phyloP scores from a whole-genome alignment of 2,113 vertebrate genomes.

The Odontophorus gujanensis region DNA sequence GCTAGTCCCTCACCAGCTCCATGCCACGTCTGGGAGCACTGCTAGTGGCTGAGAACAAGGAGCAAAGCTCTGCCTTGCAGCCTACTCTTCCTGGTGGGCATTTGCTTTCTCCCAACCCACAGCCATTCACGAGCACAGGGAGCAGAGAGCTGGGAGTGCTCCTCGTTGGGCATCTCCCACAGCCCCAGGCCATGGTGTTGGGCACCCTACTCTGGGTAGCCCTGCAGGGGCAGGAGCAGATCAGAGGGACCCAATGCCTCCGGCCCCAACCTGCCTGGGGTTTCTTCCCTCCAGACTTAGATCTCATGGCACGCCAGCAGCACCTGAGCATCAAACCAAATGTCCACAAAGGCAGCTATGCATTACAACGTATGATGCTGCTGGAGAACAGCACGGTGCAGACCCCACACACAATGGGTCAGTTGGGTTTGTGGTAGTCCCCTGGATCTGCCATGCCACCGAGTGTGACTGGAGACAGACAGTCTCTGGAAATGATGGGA shows the following conservation, averaged over 20 bases:
- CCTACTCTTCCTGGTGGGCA: not conserved
- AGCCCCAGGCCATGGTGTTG: not conserved
- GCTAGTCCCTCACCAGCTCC: not conserved
- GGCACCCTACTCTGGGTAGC: not conserved
- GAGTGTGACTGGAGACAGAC: not conserved
- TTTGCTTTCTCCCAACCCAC: too few species aligned
- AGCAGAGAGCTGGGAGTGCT: not conserved
- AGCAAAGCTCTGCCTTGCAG: not conserved
- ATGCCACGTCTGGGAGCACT: not conserved
- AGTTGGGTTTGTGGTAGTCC: not conserved
- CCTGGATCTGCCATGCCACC: not conserved
- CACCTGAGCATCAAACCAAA: not conserved
- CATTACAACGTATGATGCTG: not conserved
- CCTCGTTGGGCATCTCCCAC: not conserved
- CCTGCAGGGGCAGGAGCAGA: not conserved
- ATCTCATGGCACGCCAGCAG: not conserved
- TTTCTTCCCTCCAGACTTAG: not conserved
- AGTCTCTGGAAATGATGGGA: not conserved
- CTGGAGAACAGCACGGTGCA: not conserved
- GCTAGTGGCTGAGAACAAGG: not conserved
- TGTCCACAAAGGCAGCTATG: not conserved
- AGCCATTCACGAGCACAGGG: not conserved
- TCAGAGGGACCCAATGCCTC: not conserved
- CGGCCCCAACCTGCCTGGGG: not conserved
- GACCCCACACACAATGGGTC: not conserved